Base-by-base conservation (phyloP, 2,888 invertebrate species). In the Drosophila formosana region DNA sequence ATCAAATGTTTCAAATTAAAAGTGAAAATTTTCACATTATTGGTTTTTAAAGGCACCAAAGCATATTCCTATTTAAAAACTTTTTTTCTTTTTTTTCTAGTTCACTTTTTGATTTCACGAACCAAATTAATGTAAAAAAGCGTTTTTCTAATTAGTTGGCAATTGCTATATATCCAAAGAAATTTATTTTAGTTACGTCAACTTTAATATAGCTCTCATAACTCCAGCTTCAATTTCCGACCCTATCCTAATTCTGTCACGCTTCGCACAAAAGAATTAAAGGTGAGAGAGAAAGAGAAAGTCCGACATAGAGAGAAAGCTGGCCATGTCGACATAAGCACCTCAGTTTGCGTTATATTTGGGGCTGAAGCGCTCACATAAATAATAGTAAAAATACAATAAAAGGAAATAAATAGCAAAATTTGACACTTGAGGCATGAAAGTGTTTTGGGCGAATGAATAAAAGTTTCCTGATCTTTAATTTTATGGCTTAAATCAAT, bases 191-290 rank as follows among this genome's bases (percentile, higher is more conserved):
- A 18, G 0, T 18, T 39, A 9, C 13, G 4, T 1, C 43, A 5
- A 3, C n/a, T 26, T 26, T 26, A 4, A n/a, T 23, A 6, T 5
- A 4, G 11, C 7, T 13, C 2, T 1, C 32, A 0, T 13, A 13
- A n/a, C 28, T 23, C 9, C 3, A 8, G 4, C 2, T 8, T 11
- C 26, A 0, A n/a, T 23, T 3, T 28, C 41, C 45, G 13, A 23
- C 37, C 50, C 63, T 88, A 60, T 80, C 75, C 82, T 78, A 75
- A 88, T 82, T 83, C 78, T 85, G 88, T 85, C 88, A 83, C 86
- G 86, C 80, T 78, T 82, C 66, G 55, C 41, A 8, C 51, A 51
- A 62, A 56, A 57, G 43, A 55, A 64, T 50, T 11, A 13, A 43
- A 25, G 13, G 50, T 46, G 11, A 51, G 25, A 4, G 34, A 49